Evolutionary conservation across 1,140 invertebrate genomes (phyloP).

Genomic region (Aphis craccivora): DNA sequence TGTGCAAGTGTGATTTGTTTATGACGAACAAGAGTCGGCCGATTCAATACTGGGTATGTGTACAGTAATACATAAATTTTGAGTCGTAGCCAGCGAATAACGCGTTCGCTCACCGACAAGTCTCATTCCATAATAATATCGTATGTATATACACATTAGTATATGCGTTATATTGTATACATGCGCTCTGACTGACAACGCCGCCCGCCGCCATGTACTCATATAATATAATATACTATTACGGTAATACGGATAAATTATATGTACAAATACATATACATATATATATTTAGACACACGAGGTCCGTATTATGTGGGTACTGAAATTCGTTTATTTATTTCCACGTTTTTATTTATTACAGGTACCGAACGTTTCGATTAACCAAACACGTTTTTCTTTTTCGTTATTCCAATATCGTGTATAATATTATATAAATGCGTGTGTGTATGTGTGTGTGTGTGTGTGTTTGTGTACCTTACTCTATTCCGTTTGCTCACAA

Average conservation of each 20-base stretch:
- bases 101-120: not conserved
- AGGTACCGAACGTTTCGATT: conserved; percentile 35
- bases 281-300: not conserved
- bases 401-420: not conserved
- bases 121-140: conserved; percentile 16
- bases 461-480: not conserved
- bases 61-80: not conserved
- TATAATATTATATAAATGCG: not conserved
- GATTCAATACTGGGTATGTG: not conserved
- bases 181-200: not conserved
- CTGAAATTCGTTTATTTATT: conserved; percentile 35
- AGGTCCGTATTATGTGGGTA: not conserved
- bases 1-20: not conserved
- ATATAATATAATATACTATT: conserved; percentile 28
- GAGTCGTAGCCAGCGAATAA: conserved; percentile 10
- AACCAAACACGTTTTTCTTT: conserved; percentile 36
- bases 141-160: not conserved
- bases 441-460: too few species aligned
- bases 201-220: not conserved
- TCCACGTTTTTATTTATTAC: conserved; percentile 27
- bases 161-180: not conserved
- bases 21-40: conserved; percentile 39
- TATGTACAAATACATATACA: not conserved
- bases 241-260: not conserved
- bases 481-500: not conserved